These are phyloP conservation scores for Premnoplex brunnescens DNA, from an alignment of 2,797 vertebrate genomes.

Conservation along the genomic window DNA sequence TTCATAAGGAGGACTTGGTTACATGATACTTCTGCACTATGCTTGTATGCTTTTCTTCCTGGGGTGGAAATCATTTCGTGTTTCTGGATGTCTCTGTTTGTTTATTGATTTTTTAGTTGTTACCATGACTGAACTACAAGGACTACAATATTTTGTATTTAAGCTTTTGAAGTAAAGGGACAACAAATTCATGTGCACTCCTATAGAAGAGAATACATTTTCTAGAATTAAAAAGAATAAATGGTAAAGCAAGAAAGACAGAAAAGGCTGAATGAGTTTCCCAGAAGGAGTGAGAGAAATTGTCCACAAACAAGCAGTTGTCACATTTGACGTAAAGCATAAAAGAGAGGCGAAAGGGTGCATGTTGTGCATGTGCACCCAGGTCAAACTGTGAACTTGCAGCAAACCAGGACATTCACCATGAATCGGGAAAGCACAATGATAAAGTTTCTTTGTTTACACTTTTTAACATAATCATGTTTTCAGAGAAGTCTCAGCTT, in stretches of 20 bases:
- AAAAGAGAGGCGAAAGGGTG: background rate
- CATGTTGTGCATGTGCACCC: background rate
- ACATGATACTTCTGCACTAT: background rate
- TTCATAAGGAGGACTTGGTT: background rate
- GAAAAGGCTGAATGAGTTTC: background rate
- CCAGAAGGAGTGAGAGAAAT: background rate
- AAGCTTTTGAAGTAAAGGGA: background rate
- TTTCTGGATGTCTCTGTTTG: background rate
- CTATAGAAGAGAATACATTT: background rate
- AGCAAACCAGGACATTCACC: background rate
- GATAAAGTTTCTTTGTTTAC: background rate
- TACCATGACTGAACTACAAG: background rate
- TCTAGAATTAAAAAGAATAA: background rate
- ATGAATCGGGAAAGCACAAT: background rate
- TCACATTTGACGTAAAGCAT: background rate
- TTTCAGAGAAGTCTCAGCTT: background rate
- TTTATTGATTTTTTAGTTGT: background rate
- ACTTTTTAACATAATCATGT: background rate
- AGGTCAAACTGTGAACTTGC: background rate
- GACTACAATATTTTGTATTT: background rate
- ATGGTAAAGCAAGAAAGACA: background rate
- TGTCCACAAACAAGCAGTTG: background rate
- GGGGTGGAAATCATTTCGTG: background rate
- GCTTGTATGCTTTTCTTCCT: background rate
- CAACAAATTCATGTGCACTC: background rate